Base-by-base conservation (phyloP, 2,888 invertebrate species). In the Ametastegia equiseti region DNA sequence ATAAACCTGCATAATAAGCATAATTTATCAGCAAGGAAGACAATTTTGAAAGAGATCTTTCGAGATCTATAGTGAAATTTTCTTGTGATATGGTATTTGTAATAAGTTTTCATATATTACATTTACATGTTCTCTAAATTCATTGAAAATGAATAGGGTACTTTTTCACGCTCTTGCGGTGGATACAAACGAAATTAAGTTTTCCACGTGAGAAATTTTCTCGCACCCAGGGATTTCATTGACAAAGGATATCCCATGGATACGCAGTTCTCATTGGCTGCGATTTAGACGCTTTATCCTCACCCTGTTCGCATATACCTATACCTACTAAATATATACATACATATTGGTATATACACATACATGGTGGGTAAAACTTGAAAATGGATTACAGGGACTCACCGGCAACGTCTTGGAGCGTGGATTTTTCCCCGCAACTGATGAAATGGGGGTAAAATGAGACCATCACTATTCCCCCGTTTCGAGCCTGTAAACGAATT, bases 381-480 rank as follows among this genome's bases (percentile, higher is more conserved):
- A 81, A 81, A 83, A 85, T 80, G 81, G 50, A 65, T 73, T 63
- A 39, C 19, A 75, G 13, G 39, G 33, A 92, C 93, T 91, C 90
- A 94, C 94, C 94, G 85, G 93, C 94, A 82, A 94, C 94, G 88
- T 94, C 94, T 81, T 92, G 91, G 65, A 95, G 90, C 60, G 93
- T 94, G 60, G 94, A 93, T 86, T 92, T 93, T 84, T 93, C 93
- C 82, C 93, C 93, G 88, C 93, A 93, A 90, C 94, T 94, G 87
- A 95, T 93, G 89, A 94, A 95, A 88, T 92, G 92, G 81, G 93
- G 94, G 87, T 94, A 94, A 90, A 95, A 95, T 82, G 94, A 94
- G 65, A 95, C 94, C 95, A 95, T 95, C 81, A 95, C 94, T 85
- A 95, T 92, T 80, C 95, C 95, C 80, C 93, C 93, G 86, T 94